Percentiles rank a stretch among this genome's conserved stretches.
phyloP scores from a whole-genome alignment of 2,888 invertebrate species.

The Orchesellides sinensis region DNA sequence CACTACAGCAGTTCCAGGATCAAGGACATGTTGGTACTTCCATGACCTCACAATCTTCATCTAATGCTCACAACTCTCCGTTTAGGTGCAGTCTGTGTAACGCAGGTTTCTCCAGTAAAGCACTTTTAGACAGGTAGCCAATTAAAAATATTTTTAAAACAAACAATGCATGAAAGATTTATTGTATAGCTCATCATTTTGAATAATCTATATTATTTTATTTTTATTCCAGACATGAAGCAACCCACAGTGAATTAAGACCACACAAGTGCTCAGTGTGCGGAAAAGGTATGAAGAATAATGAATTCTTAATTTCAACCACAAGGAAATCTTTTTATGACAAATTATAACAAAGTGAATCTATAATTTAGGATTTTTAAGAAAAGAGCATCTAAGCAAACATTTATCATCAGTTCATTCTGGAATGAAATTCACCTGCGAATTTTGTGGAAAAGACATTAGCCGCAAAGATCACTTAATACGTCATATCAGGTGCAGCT shows the following conservation, averaged over 20 bases:
- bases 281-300: conserved; percentile 58
- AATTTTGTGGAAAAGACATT: conserved; percentile 72
- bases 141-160: neutral
- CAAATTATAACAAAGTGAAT: neutral
- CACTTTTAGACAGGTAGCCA: conserved; percentile 60
- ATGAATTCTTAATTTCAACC: neutral
- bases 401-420: conserved; percentile 71
- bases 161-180: no score
- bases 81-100: conserved; percentile 68
- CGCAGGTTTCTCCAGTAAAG: conserved; percentile 66
- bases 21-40: neutral
- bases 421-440: conserved; percentile 71
- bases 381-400: conserved; percentile 72
- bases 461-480: conserved; percentile 71
- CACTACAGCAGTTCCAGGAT: neutral
- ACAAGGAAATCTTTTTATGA: neutral
- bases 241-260: conserved; percentile 66
- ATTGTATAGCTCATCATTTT: no score
- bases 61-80: neutral
- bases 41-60: no score
- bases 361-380: conserved; percentile 58
- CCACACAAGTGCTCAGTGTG: conserved; percentile 72
- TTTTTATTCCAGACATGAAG: conserved; percentile 59
- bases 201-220: neutral
- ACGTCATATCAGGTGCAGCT: conserved; percentile 66